Base-by-base conservation (phyloP, 1,140 invertebrate genomes). In the Microplitis demolitor region DNA sequence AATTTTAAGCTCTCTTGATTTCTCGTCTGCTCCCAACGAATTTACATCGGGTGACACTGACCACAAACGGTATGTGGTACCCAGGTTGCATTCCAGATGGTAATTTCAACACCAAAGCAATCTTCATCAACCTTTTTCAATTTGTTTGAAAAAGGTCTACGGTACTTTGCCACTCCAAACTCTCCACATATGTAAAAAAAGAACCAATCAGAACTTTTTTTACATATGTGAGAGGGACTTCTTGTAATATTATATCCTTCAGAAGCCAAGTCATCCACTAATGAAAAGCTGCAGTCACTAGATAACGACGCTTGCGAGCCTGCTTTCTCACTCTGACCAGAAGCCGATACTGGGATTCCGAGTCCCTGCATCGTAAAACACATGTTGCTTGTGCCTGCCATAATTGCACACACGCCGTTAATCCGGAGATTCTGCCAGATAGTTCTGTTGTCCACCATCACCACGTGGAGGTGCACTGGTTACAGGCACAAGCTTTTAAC, bases 231-330 rank as follows among this genome's bases (percentile, higher is more conserved):
- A 39, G 37, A 39, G 8, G 3, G 2, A 54, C 11, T 54, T 54
- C 69, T 74, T 75, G 69, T 74, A 77, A 34, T 54, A 72, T 72
- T 75, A 37, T 13, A 74, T 56, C 67, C 63, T 53, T 31, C 71
- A 75, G 13, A 24, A 54, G 70, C 73, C 61, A 75, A 75, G 74
- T 75, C 56, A 8, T 71, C 73, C 64, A 76, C 69, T 35, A 66
- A 34, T 75, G 53, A 13, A 66, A 64, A 71, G 71, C 74, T 78
- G 71, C 69, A 70, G 76, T 78, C 13, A 69, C 69, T 56, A 39
- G 73, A 78, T 79, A 71, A 78, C 73, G 76, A 78, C 71, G 75
- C 31, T 70, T 76, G 76, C 66, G 77, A 54, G 72, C 74, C 70
- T 72, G 76, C 77, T 79, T 78, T 69, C 72, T 63, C 73, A 76